Conservation (phyloP, 2,888 invertebrate genomes). For the Pollenia griseotomentosa region DNA sequence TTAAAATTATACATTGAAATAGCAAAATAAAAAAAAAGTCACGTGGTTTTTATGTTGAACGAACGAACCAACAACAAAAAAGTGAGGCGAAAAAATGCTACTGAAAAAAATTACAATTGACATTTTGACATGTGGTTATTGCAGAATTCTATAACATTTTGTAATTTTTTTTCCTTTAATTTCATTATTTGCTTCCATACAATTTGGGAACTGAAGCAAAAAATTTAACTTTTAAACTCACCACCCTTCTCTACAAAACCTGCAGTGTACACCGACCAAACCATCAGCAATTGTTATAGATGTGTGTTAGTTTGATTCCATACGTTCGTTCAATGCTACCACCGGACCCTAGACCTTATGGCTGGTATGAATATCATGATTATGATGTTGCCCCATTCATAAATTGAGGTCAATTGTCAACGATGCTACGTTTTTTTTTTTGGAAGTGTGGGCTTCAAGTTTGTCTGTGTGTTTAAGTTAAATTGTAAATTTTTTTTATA, state of each 20-base stretch:
- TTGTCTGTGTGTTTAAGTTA: neutral
- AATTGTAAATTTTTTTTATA: no score
- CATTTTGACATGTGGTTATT: slow-evolving; percentile 68
- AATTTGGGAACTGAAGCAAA: slow-evolving; percentile 13
- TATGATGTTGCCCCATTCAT: slow-evolving; percentile 55
- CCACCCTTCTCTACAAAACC: neutral
- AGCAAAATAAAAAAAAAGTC: slow-evolving; percentile 8
- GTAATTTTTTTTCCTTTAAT: neutral
- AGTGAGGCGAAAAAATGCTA: neutral
- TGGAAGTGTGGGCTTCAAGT: neutral
- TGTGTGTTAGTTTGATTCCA: slow-evolving; percentile 21
- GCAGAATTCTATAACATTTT: slow-evolving; percentile 41
- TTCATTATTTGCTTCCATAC: neutral
- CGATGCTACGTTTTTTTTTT: slow-evolving; percentile 22
- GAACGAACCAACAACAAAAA: slow-evolving; percentile 18
- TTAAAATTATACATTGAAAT: slow-evolving; percentile 44
- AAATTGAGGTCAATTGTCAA: slow-evolving; percentile 71
- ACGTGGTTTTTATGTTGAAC: slow-evolving; percentile 60
- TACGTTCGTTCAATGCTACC: slow-evolving; percentile 38
- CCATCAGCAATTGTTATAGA: neutral
- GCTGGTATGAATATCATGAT: slow-evolving; percentile 32
- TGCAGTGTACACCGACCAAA: no score
- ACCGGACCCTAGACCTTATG: slow-evolving; percentile 28
- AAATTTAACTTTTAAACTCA: neutral
- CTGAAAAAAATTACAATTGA: slow-evolving; percentile 62